Conservation (phyloP, 2,888 invertebrate genomes). For the Pilophorus perplexus region DNA sequence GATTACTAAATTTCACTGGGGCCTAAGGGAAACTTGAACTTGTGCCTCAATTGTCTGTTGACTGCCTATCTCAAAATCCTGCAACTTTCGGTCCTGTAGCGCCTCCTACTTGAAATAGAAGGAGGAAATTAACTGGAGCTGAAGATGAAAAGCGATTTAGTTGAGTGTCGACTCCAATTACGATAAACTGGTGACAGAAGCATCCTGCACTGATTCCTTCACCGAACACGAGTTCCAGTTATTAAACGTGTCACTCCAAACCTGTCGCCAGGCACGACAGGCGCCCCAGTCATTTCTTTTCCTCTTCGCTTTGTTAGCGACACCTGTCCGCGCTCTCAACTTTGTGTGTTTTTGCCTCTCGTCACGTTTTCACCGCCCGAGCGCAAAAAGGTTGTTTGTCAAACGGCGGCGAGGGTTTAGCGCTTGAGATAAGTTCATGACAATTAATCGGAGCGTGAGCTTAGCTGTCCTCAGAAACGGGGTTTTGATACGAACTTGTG, state of each 20-base stretch:
- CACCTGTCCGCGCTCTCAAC: slow-evolving; percentile 8
- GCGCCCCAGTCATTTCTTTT: not conserved
- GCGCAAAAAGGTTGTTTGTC: slow-evolving; percentile 1
- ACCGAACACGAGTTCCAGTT: slow-evolving; percentile 13
- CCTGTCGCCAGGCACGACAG: not conserved
- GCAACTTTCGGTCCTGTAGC: too few species aligned
- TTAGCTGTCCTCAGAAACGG: slow-evolving; percentile 3
- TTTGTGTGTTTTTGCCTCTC: slow-evolving; percentile 4
- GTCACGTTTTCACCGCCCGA: not conserved
- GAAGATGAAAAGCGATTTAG: slow-evolving; percentile 3
- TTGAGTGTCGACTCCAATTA: slow-evolving; percentile 10
- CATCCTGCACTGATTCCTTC: not conserved
- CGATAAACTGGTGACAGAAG: slow-evolving; percentile 14
- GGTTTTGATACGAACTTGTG: not conserved
- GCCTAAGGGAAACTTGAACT: too few species aligned
- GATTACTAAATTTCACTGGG: too few species aligned
- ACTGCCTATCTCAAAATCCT: too few species aligned
- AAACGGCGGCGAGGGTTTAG: not conserved
- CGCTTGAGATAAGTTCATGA: slow-evolving; percentile 13
- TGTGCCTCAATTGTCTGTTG: too few species aligned
- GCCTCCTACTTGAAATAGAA: not conserved
- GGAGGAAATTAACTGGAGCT: not conserved
- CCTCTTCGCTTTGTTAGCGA: not conserved
- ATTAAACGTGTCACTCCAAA: slow-evolving; percentile 16
- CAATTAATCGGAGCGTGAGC: slow-evolving; percentile 18